Base-by-base conservation (phyloP, 1,140 invertebrate genomes). In the Psix sp. region DNA sequence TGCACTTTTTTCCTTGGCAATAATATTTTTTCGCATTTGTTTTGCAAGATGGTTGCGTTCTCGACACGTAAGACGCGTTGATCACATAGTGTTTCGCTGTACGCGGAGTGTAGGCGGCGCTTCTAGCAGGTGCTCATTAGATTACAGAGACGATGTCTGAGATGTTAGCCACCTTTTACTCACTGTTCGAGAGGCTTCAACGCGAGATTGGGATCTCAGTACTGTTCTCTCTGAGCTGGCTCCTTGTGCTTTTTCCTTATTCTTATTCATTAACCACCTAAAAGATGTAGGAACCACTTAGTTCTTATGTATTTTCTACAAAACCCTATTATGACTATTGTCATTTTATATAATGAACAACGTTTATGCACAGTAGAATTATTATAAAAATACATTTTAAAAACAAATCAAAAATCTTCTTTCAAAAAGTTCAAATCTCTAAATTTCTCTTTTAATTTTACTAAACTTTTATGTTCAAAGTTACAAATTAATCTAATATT, bases 141-240 rank as follows among this genome's bases (percentile, higher is more conserved):
- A 83, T 82, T 83, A 83, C 81, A 82, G 81, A 67, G 81, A 84
- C 81, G 80, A 82, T 83, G 81, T 82, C 81, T 81, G 79, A 80
- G 76, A 80, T 82, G 81, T 83, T 83, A 82, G 81, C 82, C 82
- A 83, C 82, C 82, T 83, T 83, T 83, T 83, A 83, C 82, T 83
- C 82, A 82, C 78, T 82, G 77, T 79, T 82, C 77, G 71, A 82
- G 81, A 83, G 80, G 78, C 80, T 74, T 83, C 82, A 77, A 75
- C 74, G 74, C 70, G 74, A 82, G 82, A 83, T 83, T 83, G 80
- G 80, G 79, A 82, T 83, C 82, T 82, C 60, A 42, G 63, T 54
- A 68, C 71, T 75, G 60, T 72, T 72, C 60, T 59, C 60, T 67
- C 67, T 39, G 60, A 73, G 54, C 14, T 72, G 36, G 57, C 48